These are phyloP conservation scores for Trachemys scripta DNA, from an alignment of 2,113 vertebrate species.

Conservation along the genomic window DNA sequence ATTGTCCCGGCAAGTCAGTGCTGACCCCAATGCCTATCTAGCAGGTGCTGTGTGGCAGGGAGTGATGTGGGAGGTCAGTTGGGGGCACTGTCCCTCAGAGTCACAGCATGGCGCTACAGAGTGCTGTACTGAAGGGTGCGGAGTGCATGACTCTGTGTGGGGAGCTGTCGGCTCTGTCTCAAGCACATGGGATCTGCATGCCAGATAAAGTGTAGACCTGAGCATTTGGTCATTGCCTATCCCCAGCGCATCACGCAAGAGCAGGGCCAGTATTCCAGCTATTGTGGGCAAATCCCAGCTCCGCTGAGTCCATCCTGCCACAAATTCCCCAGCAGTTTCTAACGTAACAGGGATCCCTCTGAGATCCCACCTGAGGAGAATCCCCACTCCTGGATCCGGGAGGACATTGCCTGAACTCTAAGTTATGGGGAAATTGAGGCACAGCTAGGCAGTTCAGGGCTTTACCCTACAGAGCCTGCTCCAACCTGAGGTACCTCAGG, in stretches of 20 bases:
- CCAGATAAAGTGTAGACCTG: background rate
- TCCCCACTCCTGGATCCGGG: background rate
- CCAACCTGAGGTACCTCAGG: background rate
- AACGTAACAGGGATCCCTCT: background rate
- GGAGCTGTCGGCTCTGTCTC: background rate
- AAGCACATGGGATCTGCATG: background rate
- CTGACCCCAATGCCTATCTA: background rate
- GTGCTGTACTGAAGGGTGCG: background rate
- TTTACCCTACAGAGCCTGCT: background rate
- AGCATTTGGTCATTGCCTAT: background rate
- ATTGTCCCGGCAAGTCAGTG: background rate
- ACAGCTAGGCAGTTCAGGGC: background rate
- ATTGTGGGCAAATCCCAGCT: background rate
- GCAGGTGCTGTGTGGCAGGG: background rate
- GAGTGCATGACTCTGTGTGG: background rate
- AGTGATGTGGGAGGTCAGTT: background rate
- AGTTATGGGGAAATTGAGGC: background rate
- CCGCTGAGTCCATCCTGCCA: background rate
- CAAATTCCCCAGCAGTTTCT: background rate
- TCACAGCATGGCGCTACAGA: background rate
- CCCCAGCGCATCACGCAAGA: too few species aligned
- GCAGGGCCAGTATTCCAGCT: too few species aligned
- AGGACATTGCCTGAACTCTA: background rate
- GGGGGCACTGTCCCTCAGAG: too few species aligned
- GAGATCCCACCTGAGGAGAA: background rate